These are phyloP conservation scores for Heliothis virescens DNA, from an alignment of 1,140 invertebrate genomes.

Conservation along the genomic window DNA sequence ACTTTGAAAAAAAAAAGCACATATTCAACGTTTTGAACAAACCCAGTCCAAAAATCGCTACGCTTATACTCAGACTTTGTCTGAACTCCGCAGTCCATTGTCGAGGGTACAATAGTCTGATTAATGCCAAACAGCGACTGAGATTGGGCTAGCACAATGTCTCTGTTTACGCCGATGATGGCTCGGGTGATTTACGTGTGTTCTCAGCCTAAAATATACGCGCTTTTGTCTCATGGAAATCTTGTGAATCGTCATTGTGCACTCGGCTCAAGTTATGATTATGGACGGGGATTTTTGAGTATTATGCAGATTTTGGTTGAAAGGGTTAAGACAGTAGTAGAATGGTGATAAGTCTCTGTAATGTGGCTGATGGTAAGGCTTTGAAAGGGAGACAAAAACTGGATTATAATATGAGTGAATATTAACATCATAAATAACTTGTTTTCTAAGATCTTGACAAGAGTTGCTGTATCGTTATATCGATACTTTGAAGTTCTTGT, in stretches of 20 bases:
- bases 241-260: not conserved
- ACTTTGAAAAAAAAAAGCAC: no score
- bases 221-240: constrained; percentile 30
- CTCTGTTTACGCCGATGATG: constrained; percentile 42
- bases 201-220: constrained; percentile 23
- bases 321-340: not conserved
- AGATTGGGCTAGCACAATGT: constrained; percentile 44
- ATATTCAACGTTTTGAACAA: no score
- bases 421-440: no score
- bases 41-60: not conserved
- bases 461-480: no score
- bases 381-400: no score
- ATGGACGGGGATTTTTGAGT: not conserved
- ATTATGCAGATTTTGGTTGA: not conserved
- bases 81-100: constrained; percentile 33
- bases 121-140: constrained; percentile 44
- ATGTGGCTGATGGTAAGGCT: not conserved
- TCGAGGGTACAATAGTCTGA: constrained; percentile 44
- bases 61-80: not conserved
- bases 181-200: constrained; percentile 37
- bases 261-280: not conserved
- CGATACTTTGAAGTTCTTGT: no score
- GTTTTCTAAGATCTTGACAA: no score
- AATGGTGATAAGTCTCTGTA: not conserved
- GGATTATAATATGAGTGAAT: no score